Base-by-base conservation (phyloP, 1,140 invertebrate genomes). In the Drosophila micromelanica region DNA sequence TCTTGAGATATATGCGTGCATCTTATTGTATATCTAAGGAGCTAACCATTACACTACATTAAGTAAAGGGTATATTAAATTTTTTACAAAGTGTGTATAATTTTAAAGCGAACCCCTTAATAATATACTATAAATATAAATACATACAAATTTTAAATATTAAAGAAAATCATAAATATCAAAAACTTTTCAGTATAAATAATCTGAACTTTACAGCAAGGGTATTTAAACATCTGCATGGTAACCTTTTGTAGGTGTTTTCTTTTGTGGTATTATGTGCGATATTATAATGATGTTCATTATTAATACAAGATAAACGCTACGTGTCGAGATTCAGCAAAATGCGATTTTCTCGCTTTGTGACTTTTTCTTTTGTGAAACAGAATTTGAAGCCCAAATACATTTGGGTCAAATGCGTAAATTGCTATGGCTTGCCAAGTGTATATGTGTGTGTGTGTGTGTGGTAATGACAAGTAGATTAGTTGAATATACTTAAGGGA, bases 211-310 rank as follows among this genome's bases (percentile, higher is more conserved):
- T 43, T 17, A 8, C n/a, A 8, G 17, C 17, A 23, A 49, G 48
- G 27, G 48, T 30, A 30, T 49, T 49, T 32, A n/a, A n/a, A 3
- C 7, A 3, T 49, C n/a, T 7, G 5, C n/a, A 13, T 2, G 15
- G 1, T 20, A 8, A 12, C 3, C 9, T 42, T 11, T 38, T 48
- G 15, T 38, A 37, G 17, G 45, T 15, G 4, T 43, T 55, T 55
- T 43, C 37, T 42, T 32, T 52, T 72, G 68, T 65, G 40, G 60
- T 60, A 72, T 75, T 64, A 64, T 76, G 69, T 76, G 73, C 70
- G 40, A 76, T 73, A 73, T 69, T 76, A 61, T 76, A 76, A 76
- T 73, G 74, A 73, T 73, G 63, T 73, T 76, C 74, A 76, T 76
- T 76, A 73, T 76, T 76, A 73, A 76, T 73, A 68, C 70, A 15